Evolutionary conservation across 2,888 invertebrate genomes (phyloP).

Genomic region (Ashinkailepas kermadecensis): DNA sequence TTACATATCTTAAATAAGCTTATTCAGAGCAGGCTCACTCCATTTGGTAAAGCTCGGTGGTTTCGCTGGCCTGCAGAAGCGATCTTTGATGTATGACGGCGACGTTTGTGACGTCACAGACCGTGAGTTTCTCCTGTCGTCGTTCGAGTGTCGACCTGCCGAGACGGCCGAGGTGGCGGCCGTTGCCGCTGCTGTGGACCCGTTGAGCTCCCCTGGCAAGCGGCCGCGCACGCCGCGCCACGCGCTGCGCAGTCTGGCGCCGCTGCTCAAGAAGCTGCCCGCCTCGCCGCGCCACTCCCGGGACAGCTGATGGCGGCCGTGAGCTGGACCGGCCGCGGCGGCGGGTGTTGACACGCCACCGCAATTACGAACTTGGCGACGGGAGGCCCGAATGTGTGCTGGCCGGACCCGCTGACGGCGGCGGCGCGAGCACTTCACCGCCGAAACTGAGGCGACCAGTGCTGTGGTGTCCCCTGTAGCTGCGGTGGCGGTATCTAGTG

Average conservation of each 20-base stretch:
- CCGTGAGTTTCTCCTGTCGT: neutral
- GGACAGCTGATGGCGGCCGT: conserved; percentile 6
- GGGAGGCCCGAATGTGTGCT: neutral
- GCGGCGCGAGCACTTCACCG: neutral
- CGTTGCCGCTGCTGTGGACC: neutral
- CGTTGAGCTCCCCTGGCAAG: neutral
- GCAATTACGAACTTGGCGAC: neutral
- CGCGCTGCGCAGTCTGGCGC: neutral
- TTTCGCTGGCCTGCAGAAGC: too few species aligned
- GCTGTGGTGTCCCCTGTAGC: neutral
- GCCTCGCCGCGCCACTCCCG: conserved; percentile 7
- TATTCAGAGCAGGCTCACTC: too few species aligned
- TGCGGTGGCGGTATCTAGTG: conserved; percentile 11
- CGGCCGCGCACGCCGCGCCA: conserved; percentile 16
- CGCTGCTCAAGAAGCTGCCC: conserved; percentile 12
- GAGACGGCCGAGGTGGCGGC: neutral
- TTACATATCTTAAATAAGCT: too few species aligned
- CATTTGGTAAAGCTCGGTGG: too few species aligned
- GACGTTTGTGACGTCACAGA: neutral
- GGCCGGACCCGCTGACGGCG: neutral
- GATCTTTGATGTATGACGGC: too few species aligned
- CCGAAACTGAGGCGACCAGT: neutral
- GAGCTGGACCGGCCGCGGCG: neutral
- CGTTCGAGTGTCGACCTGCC: neutral
- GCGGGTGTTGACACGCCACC: neutral